phyloP scores from a whole-genome alignment of 2,797 vertebrate species.

The Ispidina lecontei region DNA sequence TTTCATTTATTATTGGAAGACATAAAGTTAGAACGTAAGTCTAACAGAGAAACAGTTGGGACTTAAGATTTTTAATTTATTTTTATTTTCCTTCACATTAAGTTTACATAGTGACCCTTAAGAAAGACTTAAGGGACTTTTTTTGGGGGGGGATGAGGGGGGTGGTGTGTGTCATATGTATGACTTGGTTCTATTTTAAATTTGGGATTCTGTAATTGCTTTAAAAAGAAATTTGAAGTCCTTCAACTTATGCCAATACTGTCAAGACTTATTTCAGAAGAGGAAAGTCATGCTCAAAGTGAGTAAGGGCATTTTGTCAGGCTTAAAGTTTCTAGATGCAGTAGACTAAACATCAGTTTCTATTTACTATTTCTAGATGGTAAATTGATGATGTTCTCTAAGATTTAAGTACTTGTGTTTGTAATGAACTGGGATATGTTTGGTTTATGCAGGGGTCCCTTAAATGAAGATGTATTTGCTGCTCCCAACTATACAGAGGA shows the following conservation, averaged over 20 bases:
- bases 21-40: slow-evolving; percentile 98
- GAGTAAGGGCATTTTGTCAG: neutral
- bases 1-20: slow-evolving; percentile 94
- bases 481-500: slow-evolving; percentile 76
- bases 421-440: neutral
- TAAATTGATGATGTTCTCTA: neutral
- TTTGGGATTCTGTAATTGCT: neutral
- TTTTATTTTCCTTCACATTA: neutral
- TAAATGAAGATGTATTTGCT: slow-evolving; percentile 94
- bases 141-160: neutral
- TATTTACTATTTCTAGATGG: neutral
- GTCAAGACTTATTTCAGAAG: neutral
- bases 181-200: neutral
- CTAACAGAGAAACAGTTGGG: neutral
- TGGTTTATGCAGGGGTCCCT: slow-evolving; percentile 84
- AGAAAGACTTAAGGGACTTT: neutral
- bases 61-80: too few relatives aligned
- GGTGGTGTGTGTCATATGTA: too few relatives aligned
- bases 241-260: neutral
- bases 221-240: neutral
- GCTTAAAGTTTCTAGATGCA: neutral
- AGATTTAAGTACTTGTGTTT: neutral
- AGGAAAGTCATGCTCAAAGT: neutral
- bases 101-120: neutral
- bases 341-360: neutral